Percentiles rank a stretch among this genome's conserved stretches.
Evolutionary conservation across 2,797 vertebrate genomes (phyloP).

Genomic region (Xenops minutus): DNA sequence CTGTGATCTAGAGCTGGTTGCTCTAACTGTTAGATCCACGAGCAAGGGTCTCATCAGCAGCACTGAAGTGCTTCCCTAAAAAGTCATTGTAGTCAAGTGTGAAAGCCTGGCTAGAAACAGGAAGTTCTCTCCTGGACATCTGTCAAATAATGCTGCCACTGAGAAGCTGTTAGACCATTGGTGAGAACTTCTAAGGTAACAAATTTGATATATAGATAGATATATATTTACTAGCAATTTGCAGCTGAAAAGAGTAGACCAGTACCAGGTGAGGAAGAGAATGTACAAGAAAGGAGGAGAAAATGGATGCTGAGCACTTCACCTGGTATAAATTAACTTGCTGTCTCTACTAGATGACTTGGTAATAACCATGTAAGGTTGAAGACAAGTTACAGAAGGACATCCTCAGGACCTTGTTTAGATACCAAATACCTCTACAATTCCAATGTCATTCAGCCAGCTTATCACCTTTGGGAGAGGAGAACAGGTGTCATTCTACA

Average conservation of each 20-base stretch:
- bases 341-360: background rate
- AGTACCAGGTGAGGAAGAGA: background rate
- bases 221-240: background rate
- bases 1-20: background rate
- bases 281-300: background rate
- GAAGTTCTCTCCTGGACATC: background rate
- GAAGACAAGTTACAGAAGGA: background rate
- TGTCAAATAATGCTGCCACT: background rate
- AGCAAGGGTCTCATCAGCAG: background rate
- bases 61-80: background rate
- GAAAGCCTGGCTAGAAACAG: background rate
- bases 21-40: background rate
- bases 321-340: background rate
- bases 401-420: background rate
- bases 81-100: background rate
- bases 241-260: background rate
- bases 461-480: background rate
- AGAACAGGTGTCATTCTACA: background rate
- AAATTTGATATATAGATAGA: background rate
- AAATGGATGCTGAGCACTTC: background rate
- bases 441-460: background rate
- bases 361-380: background rate
- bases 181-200: background rate
- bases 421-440: background rate
- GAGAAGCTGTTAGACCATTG: background rate